Evolutionary conservation across 1,140 invertebrate genomes (phyloP), one percentile per base, ranked within the genome.

Genomic region (Wasmannia auropunctata): DNA sequence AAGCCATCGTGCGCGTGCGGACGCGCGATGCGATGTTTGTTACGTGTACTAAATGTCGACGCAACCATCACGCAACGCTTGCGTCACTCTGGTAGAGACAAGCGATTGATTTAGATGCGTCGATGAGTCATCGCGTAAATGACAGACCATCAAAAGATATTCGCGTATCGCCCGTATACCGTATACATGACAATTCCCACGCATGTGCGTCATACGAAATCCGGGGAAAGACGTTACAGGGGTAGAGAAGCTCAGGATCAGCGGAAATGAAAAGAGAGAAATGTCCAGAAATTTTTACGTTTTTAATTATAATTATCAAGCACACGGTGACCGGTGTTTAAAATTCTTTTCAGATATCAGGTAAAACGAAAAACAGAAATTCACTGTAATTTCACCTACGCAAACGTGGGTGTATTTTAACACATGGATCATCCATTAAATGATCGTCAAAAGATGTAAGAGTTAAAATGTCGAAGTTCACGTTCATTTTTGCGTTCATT

Each of bases 41-140:
- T 80, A 80, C 77, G 77, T 70, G 46, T 80, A 80, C 65, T 80
- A 80, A 80, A 80, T 80, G 77, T 80, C 77, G 77, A 80, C 77
- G 77, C 77, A 80, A 80, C 43, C 63, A 80, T 80, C 77, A 80
- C 43, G 77, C 77, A 80, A 80, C 63, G 77, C 77, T 80, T 80
- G 77, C 77, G 49, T 70, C 77, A 80, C 63, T 77, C 77, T 80
- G 77, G 77, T 54, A 51, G 63, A 69, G 77, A 80, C 77, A 80
- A 80, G 63, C 77, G 77, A 80, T 80, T 80, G 77, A 80, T 80
- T 80, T 80, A 80, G 77, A 80, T 80, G 77, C 77, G 31, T 80
- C 77, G 63, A 80, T 80, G 77, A 80, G 31, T 80, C 77, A 80
- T 69, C 77, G 16, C 63, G 49, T 25, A 70, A 62, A 77, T 40